These are phyloP conservation scores for Pseudomyrmex flavicornis DNA, from an alignment of 1,140 invertebrate genomes.

Conservation along the genomic window DNA sequence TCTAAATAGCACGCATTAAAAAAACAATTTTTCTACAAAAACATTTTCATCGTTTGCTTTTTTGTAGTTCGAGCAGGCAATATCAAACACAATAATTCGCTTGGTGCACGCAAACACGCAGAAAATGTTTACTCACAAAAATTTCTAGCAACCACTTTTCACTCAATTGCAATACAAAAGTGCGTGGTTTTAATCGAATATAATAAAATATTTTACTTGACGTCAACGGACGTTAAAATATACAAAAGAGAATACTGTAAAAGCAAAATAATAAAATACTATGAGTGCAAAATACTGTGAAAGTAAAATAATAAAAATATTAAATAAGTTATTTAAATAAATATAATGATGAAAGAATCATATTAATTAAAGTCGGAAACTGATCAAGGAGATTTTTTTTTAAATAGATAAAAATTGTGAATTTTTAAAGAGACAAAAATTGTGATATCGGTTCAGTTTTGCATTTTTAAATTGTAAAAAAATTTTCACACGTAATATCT, in stretches of 20 bases:
- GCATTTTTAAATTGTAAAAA: too few relatives aligned
- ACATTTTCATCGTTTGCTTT: background rate
- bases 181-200: background rate
- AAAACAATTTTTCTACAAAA: background rate
- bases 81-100: conserved; percentile 14
- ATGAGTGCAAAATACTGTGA: too few relatives aligned
- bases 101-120: conserved; percentile 27
- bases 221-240: background rate
- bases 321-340: too few relatives aligned
- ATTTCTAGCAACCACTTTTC: background rate
- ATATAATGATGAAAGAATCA: too few relatives aligned
- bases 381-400: too few relatives aligned
- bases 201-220: background rate
- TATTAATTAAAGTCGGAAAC: too few relatives aligned
- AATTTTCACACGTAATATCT: too few relatives aligned
- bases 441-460: too few relatives aligned
- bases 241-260: background rate
- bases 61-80: background rate
- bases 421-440: too few relatives aligned
- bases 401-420: too few relatives aligned
- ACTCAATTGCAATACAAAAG: background rate
- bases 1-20: conserved; percentile 38
- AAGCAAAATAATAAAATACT: too few relatives aligned
- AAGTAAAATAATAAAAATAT: too few relatives aligned
- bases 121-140: conserved; percentile 1